A percentile compares a stretch with the other conserved stretches of the same genome.
phyloP scores from a whole-genome alignment of 2,888 invertebrate species.

The Dastarcus helophoroides region DNA sequence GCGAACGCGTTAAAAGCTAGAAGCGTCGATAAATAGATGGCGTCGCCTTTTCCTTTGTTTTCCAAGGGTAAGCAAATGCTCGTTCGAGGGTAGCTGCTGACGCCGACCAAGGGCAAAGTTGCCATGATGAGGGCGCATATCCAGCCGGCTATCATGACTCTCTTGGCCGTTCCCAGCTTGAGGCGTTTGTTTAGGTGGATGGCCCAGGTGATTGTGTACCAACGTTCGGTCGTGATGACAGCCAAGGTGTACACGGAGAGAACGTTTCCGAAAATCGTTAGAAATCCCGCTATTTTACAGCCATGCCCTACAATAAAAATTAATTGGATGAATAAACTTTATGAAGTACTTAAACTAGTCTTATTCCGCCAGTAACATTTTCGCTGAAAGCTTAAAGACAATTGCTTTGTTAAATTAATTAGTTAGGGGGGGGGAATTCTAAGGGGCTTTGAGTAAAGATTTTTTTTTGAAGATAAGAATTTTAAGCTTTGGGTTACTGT shows the following conservation, averaged over 20 bases:
- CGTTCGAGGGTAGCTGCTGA: slow-evolving; percentile 53
- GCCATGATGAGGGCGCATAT: slow-evolving; percentile 45
- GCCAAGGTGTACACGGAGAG: slow-evolving; percentile 55
- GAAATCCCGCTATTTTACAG: slow-evolving; percentile 51
- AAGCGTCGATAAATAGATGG: slow-evolving; percentile 44
- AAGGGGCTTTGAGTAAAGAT: too few relatives aligned
- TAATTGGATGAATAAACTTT: too few relatives aligned
- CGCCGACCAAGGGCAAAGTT: slow-evolving; percentile 47
- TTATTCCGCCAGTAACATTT: too few relatives aligned
- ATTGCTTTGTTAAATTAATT: too few relatives aligned
- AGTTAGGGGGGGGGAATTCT: too few relatives aligned
- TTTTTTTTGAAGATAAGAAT: too few relatives aligned
- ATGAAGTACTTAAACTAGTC: too few relatives aligned
- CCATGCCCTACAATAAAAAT: slow-evolving; percentile 37
- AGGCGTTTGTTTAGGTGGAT: slow-evolving; percentile 51
- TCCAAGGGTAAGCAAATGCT: slow-evolving; percentile 58
- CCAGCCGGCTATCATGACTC: slow-evolving; percentile 51
- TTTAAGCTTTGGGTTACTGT: too few relatives aligned
- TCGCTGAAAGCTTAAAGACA: too few relatives aligned
- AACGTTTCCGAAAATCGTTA: slow-evolving; percentile 52
- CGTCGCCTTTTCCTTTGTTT: slow-evolving; percentile 40
- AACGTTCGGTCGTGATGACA: slow-evolving; percentile 51
- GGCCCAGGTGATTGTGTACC: slow-evolving; percentile 48
- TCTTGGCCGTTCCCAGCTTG: slow-evolving; percentile 43
- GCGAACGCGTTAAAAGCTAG: slow-evolving; percentile 50